A percentile compares a stretch with the other conserved stretches of the same genome.
These are phyloP conservation scores for Toxostoma redivivum DNA, from an alignment of 2,113 vertebrate species.

Conservation along the genomic window DNA sequence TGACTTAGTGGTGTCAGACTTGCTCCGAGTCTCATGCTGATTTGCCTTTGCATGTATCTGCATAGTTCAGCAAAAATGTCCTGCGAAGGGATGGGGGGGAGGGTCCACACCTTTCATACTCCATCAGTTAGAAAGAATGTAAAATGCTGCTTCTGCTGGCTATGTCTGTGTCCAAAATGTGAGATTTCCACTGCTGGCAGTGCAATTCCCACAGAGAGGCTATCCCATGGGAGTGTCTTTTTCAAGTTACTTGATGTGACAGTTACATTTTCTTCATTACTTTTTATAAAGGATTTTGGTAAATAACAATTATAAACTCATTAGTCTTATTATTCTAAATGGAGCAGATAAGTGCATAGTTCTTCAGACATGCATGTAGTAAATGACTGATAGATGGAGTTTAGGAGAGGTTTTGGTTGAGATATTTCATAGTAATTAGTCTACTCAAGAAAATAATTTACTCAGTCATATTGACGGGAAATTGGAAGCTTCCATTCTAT, in stretches of 20 bases:
- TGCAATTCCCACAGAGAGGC: not conserved
- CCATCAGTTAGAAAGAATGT: not conserved
- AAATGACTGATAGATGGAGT: not conserved
- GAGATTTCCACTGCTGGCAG: not conserved
- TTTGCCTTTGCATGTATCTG: not conserved
- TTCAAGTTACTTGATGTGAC: not conserved
- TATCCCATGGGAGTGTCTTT: not conserved
- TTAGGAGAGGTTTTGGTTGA: constrained; percentile 9
- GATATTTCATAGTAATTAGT: constrained; percentile 18
- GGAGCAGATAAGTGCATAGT: not conserved
- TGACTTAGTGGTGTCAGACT: not conserved
- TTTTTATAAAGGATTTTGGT: constrained; percentile 25
- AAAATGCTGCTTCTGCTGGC: not conserved
- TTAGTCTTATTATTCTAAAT: constrained; percentile 33
- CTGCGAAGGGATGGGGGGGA: too few species aligned
- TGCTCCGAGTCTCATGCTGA: not conserved
- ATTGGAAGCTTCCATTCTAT: constrained; percentile 9
- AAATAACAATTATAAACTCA: constrained; percentile 14
- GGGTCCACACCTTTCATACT: not conserved
- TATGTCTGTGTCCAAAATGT: not conserved
- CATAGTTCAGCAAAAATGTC: not conserved
- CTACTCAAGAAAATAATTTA: constrained; percentile 34
- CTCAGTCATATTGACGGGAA: not conserved
- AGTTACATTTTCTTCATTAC: not conserved
- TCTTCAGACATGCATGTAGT: not conserved